Percentiles rank a stretch among this genome's conserved stretches.
These are phyloP conservation scores for Nymphalis urticae DNA, from an alignment of 2,888 invertebrate species.

Conservation along the genomic window DNA sequence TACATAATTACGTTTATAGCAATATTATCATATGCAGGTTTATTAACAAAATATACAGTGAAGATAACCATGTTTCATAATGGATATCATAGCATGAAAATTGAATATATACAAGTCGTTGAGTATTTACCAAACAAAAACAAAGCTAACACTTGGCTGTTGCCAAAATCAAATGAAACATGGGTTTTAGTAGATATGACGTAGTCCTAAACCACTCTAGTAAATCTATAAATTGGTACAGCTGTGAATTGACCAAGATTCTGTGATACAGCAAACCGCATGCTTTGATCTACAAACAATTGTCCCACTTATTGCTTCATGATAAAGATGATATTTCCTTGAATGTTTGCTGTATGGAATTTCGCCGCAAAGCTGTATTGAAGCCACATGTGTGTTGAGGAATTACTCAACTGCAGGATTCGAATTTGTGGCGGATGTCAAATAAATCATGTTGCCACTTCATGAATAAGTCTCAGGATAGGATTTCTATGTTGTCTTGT, in stretches of 20 bases:
- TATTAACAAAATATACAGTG: no score
- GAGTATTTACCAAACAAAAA: no score
- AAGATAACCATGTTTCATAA: no score
- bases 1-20: no score
- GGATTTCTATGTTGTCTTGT: slow-evolving; percentile 23
- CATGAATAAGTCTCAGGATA: slow-evolving; percentile 36
- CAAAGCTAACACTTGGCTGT: neutral
- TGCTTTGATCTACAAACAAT: neutral
- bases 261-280: slow-evolving; percentile 22
- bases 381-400: slow-evolving; percentile 38
- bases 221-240: slow-evolving; percentile 35
- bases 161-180: slow-evolving; percentile 20
- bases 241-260: slow-evolving; percentile 37
- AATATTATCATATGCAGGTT: no score
- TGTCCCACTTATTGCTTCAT: neutral
- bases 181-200: slow-evolving; percentile 27
- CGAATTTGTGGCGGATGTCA: slow-evolving; percentile 38
- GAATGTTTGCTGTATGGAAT: slow-evolving; percentile 1
- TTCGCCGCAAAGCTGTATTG: slow-evolving; percentile 29
- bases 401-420: slow-evolving; percentile 38
- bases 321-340: slow-evolving; percentile 5
- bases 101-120: no score
- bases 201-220: slow-evolving; percentile 27
- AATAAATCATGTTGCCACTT: slow-evolving; percentile 40
- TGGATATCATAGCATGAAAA: no score